Percentiles rank a stretch among this genome's conserved stretches.
Evolutionary conservation across 2,797 vertebrate species (phyloP).

Genomic region (Anguilla pacifica): DNA sequence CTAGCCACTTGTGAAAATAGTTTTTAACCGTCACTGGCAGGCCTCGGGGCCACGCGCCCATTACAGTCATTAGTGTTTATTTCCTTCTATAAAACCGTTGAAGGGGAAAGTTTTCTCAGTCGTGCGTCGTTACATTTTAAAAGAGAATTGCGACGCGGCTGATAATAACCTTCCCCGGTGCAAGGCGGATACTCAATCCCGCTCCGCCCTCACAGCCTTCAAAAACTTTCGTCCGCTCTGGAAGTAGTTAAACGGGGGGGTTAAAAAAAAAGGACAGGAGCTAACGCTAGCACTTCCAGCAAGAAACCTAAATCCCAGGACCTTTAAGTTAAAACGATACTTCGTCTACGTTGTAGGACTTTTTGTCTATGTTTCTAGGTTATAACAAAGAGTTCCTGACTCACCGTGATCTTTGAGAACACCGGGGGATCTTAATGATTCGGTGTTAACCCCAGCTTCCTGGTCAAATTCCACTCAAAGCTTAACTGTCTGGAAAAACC

Average conservation of each 20-base stretch:
- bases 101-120: conserved; percentile 43
- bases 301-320: background rate
- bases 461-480: background rate
- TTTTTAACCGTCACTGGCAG: conserved; percentile 69
- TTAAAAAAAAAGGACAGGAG: background rate
- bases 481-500: background rate
- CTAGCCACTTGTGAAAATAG: conserved; percentile 77
- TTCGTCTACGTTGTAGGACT: background rate
- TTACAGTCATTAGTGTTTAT: conserved; percentile 70
- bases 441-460: no score
- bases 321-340: background rate
- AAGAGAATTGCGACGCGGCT: conserved; percentile 63
- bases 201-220: background rate
- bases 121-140: conserved; percentile 67
- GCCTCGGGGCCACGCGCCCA: conserved; percentile 49
- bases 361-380: background rate
- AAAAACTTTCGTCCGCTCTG: background rate
- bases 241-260: background rate
- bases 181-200: background rate
- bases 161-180: conserved; percentile 58
- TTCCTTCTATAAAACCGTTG: conserved; percentile 62
- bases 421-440: no score
- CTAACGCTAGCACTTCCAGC: background rate
- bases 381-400: background rate
- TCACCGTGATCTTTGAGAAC: background rate